These are phyloP conservation scores for Rhabdophis nuchalis DNA, from an alignment of 2,797 vertebrate species.

Conservation along the genomic window DNA sequence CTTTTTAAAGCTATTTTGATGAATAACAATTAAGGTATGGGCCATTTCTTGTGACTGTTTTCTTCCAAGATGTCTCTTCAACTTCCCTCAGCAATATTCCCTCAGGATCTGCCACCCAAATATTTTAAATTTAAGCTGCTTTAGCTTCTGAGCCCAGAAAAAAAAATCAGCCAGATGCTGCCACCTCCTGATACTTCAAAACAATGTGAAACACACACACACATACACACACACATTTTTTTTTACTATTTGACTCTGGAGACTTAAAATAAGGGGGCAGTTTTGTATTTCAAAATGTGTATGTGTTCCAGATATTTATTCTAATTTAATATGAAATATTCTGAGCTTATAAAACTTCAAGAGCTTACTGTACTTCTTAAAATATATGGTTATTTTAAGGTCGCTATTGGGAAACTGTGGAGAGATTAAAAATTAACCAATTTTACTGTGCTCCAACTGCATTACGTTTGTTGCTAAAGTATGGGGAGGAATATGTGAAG, in stretches of 20 bases:
- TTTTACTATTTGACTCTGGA: neutral
- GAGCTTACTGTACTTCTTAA: neutral
- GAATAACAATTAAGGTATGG: neutral
- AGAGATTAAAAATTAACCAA: slow-evolving; percentile 91
- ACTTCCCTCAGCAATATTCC: neutral
- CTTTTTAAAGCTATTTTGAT: neutral
- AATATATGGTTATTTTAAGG: slow-evolving; percentile 71
- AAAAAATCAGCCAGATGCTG: neutral
- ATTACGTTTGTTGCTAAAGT: slow-evolving; percentile 87
- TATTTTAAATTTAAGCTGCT: neutral
- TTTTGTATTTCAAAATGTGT: neutral
- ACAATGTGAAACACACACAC: neutral
- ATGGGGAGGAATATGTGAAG: slow-evolving; percentile 89
- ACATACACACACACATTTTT: neutral
- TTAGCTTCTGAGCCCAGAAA: neutral
- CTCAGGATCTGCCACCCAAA: neutral
- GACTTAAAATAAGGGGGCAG: neutral
- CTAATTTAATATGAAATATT: neutral
- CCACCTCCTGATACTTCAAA: neutral
- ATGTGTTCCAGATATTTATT: neutral
- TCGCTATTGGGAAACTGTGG: slow-evolving; percentile 92
- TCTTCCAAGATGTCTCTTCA: neutral
- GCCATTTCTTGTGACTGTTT: neutral
- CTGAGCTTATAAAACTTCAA: fast-evolving
- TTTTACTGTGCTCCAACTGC: slow-evolving; percentile 95